Evolutionary conservation across 2,888 invertebrate genomes (phyloP), one percentile per base, ranked within the genome.

Genomic region (Stenodera caucasica): DNA sequence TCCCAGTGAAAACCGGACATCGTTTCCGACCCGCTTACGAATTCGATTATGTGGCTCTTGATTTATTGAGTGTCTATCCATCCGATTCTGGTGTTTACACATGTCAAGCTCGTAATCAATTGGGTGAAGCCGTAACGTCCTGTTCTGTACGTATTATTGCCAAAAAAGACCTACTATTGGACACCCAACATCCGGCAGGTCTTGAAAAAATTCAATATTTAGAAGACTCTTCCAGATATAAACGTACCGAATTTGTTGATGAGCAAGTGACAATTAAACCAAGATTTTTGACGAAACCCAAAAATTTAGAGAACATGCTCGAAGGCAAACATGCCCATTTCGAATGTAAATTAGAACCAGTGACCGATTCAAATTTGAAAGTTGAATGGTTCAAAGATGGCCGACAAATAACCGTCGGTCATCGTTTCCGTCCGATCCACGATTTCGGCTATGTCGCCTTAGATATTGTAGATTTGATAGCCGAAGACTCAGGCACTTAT

Each of bases 371-470:
- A 0, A 96, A 96, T 75, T 85, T 99, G 71, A 94, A 93, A 80
- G 95, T 98, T 3, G 97, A 97, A 81, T 98, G 98, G 98, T 96
- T 87, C 77, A 96, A 94, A 78, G 94, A 99, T 80, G 96, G 96
- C 49, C 89, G 92, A 71, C 96, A 97, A 26, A 89, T 99, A 55
- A 95, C 92, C 15, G 89, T 96, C 77, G 97, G 96, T 53, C 96
- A 96, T 78, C 88, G 97, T 74, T 98, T 96, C 84, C 88, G 96
- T 72, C 96, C 97, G 60, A 95, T 96, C 77, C 96, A 97, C 78
- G 98, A 99, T 81, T 98, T 99, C 81, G 98, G 98, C 40, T 98
- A 97, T 78, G 98, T 98, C 21, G 97, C 98, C 14, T 84, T 99
- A 65, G 98, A 98, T 76, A 94, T 99, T 66, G 89, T 97, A 68